Evolutionary conservation across 2,888 invertebrate genomes (phyloP), one percentile per base, ranked within the genome.

Genomic region (Brachynemurus nebulosus): DNA sequence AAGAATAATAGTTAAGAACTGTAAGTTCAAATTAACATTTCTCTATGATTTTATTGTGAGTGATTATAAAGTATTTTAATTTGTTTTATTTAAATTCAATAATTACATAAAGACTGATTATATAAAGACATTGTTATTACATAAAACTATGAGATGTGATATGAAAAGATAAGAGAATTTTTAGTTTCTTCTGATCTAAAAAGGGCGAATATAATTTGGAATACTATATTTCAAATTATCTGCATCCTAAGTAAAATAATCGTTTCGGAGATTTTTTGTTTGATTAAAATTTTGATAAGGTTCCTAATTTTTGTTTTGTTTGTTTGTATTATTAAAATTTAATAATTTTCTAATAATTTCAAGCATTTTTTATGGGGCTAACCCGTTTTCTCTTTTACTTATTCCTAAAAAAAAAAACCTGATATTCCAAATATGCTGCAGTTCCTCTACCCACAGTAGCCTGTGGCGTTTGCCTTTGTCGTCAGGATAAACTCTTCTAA

Each of bases 381-480:
- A n/a, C 35, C 6, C 35, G 3, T 35, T 36, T 14, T 9, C 8
- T 14, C 17, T 36, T 36, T 11, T 4, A 36, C 16, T 36, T 36
- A 14, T 6, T 14, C 36, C 16, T 11, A 17, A 36, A 36, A 36
- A 14, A 14, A 14, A 36, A n/a, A n/a, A 36, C 14, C 36, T 36
- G 4, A 9, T 36, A 12, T 36, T 36, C 36, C 36, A 12, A 36
- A 36, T 14, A 36, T 12, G 18, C 36, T 36, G 36, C 36, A 36
- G 7, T 36, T 36, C 12, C 18, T 18, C 18, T n/a, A n/a, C n/a
- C n/a, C n/a, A n/a, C n/a, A n/a, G n/a, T n/a, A n/a, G n/a, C n/a
- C n/a, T n/a, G n/a, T n/a, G n/a, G n/a, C n/a, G n/a, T n/a, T n/a
- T n/a, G n/a, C n/a, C n/a, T n/a, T n/a, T n/a, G n/a, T n/a, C n/a